Percentiles rank a stretch among this genome's conserved stretches.
Evolutionary conservation across 2,113 vertebrate species (phyloP).

Genomic region (Ameiurus melas): DNA sequence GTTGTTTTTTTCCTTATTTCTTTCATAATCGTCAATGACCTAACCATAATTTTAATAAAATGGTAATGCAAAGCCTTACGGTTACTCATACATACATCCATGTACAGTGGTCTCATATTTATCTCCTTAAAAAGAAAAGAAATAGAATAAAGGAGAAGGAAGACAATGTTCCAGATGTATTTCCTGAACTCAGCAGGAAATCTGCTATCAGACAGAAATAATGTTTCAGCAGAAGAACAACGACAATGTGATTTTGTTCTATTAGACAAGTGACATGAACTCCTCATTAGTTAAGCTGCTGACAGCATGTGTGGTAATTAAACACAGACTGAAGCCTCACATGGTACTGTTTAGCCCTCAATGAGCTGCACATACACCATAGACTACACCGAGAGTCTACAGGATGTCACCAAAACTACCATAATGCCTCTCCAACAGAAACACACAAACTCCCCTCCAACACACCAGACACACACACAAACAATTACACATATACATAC

Average conservation of each 20-base stretch:
- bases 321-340: slow-evolving; percentile 39
- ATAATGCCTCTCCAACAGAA: background rate
- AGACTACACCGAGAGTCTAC: slow-evolving; percentile 36
- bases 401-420: slow-evolving; percentile 38
- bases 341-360: slow-evolving; percentile 33
- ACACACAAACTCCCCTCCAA: background rate
- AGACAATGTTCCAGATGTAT: background rate
- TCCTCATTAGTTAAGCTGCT: slow-evolving; percentile 34
- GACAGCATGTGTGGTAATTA: slow-evolving; percentile 50
- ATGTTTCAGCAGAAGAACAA: slow-evolving; percentile 30
- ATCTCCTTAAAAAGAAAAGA: background rate
- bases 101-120: background rate
- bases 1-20: background rate
- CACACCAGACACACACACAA: background rate
- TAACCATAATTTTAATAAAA: background rate
- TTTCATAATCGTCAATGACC: background rate
- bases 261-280: slow-evolving; percentile 27
- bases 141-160: background rate
- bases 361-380: slow-evolving; percentile 23
- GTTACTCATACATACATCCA: background rate
- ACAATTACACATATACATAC: slow-evolving; percentile 5
- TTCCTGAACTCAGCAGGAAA: background rate
- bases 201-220: background rate
- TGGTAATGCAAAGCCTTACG: background rate
- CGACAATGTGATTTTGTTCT: slow-evolving; percentile 31